Evolutionary conservation across 1,140 invertebrate genomes (phyloP), one percentile per base, ranked within the genome.

Genomic region (Homalodisca vitripennis): DNA sequence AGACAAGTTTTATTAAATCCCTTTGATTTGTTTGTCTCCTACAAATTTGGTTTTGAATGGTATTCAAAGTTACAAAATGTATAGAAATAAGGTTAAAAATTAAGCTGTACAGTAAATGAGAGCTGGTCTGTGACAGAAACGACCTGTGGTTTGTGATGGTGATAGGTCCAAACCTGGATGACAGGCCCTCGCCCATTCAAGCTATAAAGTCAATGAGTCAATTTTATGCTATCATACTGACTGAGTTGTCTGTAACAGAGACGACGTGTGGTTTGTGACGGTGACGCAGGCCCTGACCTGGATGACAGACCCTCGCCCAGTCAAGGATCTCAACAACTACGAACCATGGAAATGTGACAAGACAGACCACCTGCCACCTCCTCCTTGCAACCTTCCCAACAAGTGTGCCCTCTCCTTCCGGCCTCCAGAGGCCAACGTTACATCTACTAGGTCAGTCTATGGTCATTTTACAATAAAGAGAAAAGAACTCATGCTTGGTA

Each of bases 131-230:
- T n/a, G n/a, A n/a, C 79, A 94, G 92, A 73, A 85, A 89, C 69
- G 93, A 97, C 76, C 93, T 96, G 3, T 95, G 92, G 83, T 94
- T 94, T 75, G 90, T 96, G 3, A 96, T 94, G 0, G 86, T 88
- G n/a, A 95, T 93, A 97, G 82, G 88, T 91, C 26, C 80, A 97
- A 24, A 89, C 90, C 17, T 97, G 94, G 92, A 92, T 97, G 80
- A 94, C 92, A 1, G 92, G 95, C 74, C 94, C 94, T 0, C 88
- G 88, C 76, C 80, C 90, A 17, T 77, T n/a, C n/a, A n/a, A n/a
- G n/a, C n/a, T n/a, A n/a, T n/a, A n/a, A n/a, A n/a, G n/a, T n/a
- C n/a, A n/a, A n/a, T n/a, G n/a, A n/a, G n/a, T n/a, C n/a, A n/a
- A n/a, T n/a, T n/a, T n/a, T n/a, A n/a, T n/a, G n/a, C n/a, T n/a